Percentiles rank a stretch among this genome's conserved stretches.
phyloP scores from a whole-genome alignment of 2,113 vertebrate species.

The Xiphophorus hellerii region DNA sequence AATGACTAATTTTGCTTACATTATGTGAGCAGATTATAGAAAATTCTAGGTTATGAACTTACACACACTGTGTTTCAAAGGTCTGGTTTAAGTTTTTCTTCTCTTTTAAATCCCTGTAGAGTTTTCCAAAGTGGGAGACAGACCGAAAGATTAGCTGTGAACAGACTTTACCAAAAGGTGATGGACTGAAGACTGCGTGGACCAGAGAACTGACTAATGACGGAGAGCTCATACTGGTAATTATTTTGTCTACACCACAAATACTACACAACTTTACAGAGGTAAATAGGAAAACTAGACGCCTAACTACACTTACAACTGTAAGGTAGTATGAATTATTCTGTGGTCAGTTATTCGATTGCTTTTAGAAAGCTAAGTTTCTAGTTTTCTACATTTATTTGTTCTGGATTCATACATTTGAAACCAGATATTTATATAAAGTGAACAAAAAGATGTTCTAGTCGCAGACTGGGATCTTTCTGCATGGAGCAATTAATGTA shows the following conservation, averaged over 20 bases:
- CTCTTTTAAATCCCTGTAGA: conserved; percentile 72
- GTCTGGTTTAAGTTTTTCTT: conserved; percentile 5
- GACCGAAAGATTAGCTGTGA: conserved; percentile 90
- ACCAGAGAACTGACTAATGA: conserved; percentile 89
- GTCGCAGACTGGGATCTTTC: too few relatives aligned
- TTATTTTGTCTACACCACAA: background rate
- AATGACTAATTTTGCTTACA: background rate
- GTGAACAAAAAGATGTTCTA: too few relatives aligned
- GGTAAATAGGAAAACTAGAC: background rate
- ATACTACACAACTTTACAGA: background rate
- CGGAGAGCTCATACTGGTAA: conserved; percentile 89
- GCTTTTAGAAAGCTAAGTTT: too few relatives aligned
- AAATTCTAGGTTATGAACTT: background rate
- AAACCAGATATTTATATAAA: too few relatives aligned
- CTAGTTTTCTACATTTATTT: too few relatives aligned
- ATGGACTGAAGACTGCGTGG: conserved; percentile 89
- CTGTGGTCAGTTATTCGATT: too few relatives aligned
- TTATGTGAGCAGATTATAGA: background rate
- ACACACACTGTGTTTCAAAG: background rate
- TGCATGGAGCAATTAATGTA: too few relatives aligned
- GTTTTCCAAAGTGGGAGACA: conserved; percentile 88
- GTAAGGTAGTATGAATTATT: too few relatives aligned
- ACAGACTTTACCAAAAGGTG: conserved; percentile 89
- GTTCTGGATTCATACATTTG: too few relatives aligned
- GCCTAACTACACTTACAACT: background rate